phyloP scores from a whole-genome alignment of 2,797 vertebrate genomes.

The Lophius americanus region DNA sequence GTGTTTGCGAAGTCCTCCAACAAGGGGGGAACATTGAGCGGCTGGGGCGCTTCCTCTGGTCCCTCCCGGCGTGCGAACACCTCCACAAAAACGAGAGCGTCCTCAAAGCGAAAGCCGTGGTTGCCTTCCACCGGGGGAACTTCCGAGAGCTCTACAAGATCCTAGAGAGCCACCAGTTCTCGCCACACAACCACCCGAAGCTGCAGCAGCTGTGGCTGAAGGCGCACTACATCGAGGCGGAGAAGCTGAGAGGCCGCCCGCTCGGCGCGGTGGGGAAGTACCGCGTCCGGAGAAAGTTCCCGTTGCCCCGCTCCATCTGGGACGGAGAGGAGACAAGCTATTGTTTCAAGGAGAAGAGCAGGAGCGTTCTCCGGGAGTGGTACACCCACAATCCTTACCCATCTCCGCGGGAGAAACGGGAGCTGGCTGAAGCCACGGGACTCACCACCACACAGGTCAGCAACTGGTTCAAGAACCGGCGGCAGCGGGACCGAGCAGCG shows the following conservation, averaged over 20 bases:
- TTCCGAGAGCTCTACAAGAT: conserved; percentile 96
- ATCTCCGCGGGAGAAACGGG: conserved; percentile 90
- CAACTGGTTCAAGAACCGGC: conserved; percentile 97
- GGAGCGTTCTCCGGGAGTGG: conserved; percentile 93
- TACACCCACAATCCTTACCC: conserved; percentile 92
- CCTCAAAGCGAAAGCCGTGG: conserved; percentile 95
- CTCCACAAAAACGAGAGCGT: conserved; percentile 98
- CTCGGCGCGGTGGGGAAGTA: conserved; percentile 95
- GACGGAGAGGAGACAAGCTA: conserved; percentile 97
- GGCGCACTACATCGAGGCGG: conserved; percentile 94
- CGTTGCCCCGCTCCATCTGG: conserved; percentile 93
- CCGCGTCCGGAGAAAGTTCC: conserved; percentile 94
- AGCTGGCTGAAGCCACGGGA: conserved; percentile 85
- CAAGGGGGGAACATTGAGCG: conserved; percentile 97
- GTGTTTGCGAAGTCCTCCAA: conserved; percentile 95
- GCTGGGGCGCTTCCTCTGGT: conserved; percentile 96
- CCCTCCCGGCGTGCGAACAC: conserved; percentile 96
- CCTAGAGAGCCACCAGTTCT: conserved; percentile 94
- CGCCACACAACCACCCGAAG: conserved; percentile 93
- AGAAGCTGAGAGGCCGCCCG: conserved; percentile 92
- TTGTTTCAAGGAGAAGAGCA: conserved; percentile 97
- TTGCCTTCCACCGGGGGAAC: conserved; percentile 93
- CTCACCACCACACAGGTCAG: conserved; percentile 91
- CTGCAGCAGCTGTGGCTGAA: conserved; percentile 96
- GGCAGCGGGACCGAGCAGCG: conserved; percentile 92